Conservation (phyloP, 2,888 invertebrate species). For the Digitonthophagus gazella region DNA sequence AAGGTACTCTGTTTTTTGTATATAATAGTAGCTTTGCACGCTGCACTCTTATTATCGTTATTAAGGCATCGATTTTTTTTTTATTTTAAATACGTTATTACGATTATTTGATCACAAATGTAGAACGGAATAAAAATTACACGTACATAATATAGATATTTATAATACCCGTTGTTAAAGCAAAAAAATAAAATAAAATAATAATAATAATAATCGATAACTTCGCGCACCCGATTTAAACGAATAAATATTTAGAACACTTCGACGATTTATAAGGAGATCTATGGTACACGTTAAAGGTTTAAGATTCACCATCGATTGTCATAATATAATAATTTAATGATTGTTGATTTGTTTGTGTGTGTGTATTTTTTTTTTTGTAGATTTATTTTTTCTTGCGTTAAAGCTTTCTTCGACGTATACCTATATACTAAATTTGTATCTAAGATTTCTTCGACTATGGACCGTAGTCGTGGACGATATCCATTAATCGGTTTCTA, state of each 20-base stretch:
- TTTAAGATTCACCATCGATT: conserved; percentile 22
- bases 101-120: conserved; percentile 45
- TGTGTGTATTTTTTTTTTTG: conserved; percentile 27
- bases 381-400: conserved; percentile 5
- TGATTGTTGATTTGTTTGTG: neutral
- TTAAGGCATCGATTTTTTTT: conserved; percentile 29
- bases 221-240: conserved; percentile 11
- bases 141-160: conserved; percentile 41
- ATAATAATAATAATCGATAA: conserved; percentile 1
- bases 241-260: conserved; percentile 24
- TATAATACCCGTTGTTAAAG: conserved; percentile 49
- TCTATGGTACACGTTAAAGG: conserved; percentile 29
- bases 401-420: conserved; percentile 41
- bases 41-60: conserved; percentile 3
- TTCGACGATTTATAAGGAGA: conserved; percentile 36
- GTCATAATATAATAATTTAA: conserved; percentile 28
- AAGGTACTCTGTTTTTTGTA: conserved; percentile 48
- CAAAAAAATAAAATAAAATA: conserved; percentile 20
- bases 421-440: conserved; percentile 27
- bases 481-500: conserved; percentile 50
- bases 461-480: conserved; percentile 51
- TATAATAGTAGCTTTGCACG: conserved; percentile 32
- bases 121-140: conserved; percentile 48
- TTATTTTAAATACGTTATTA: conserved; percentile 45
- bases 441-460: conserved; percentile 37